These are phyloP conservation scores for Tenebrosternarchus preto DNA, from an alignment of 2,113 vertebrate species.

Conservation along the genomic window DNA sequence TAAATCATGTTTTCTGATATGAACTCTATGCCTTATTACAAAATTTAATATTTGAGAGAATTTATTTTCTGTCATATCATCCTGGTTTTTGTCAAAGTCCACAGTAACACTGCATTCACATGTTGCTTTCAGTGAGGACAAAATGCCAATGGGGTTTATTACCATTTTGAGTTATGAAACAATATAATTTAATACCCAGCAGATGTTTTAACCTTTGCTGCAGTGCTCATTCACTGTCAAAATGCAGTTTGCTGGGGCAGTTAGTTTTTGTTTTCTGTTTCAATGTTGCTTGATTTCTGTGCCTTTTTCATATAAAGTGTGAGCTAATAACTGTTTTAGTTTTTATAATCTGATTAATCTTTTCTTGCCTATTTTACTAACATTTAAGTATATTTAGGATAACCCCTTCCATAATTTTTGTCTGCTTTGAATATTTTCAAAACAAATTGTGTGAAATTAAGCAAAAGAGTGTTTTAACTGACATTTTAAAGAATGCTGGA, in stretches of 20 bases:
- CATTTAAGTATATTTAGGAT: constrained; percentile 95
- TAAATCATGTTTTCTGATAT: constrained; percentile 94
- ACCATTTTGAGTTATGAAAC: constrained; percentile 15
- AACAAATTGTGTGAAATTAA: constrained; percentile 74
- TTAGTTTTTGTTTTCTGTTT: constrained; percentile 71
- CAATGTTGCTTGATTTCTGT: constrained; percentile 93
- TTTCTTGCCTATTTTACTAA: constrained; percentile 97
- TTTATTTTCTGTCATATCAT: constrained; percentile 19
- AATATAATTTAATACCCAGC: constrained; percentile 35
- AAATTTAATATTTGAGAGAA: constrained; percentile 54
- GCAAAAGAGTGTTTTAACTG: constrained; percentile 78
- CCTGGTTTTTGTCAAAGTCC: constrained; percentile 11
- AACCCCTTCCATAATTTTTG: constrained; percentile 84
- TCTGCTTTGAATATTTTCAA: constrained; percentile 79
- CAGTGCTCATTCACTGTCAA: constrained; percentile 28
- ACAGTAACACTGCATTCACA: background rate
- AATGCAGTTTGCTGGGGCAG: constrained; percentile 62
- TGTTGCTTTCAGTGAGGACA: constrained; percentile 3
- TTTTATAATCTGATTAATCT: constrained; percentile 85
- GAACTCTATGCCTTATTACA: constrained; percentile 77
- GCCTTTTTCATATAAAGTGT: constrained; percentile 77
- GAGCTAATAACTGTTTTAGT: constrained; percentile 76
- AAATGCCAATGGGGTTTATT: constrained; percentile 19
- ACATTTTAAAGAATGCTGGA: constrained; percentile 74
- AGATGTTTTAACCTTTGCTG: constrained; percentile 30